A percentile compares a stretch with the other conserved stretches of the same genome.
Conservation (phyloP, 2,888 invertebrate genomes). For the Acrocyrtus sp. region DNA sequence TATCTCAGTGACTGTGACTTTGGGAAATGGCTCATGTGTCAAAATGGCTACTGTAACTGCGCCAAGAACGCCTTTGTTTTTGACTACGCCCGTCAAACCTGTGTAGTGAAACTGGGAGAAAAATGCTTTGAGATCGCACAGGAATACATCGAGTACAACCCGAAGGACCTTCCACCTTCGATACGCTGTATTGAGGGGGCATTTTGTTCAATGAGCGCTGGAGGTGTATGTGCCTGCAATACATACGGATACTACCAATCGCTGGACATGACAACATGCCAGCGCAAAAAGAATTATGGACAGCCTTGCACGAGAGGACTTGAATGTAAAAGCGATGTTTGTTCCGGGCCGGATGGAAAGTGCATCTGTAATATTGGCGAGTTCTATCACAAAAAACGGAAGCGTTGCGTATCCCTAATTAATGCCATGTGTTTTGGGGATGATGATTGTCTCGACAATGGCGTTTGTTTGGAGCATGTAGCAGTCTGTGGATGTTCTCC, state of each 20-base stretch:
- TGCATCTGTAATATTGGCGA: slow-evolving; percentile 55
- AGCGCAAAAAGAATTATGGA: slow-evolving; percentile 49
- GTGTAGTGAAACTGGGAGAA: slow-evolving; percentile 53
- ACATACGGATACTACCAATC: slow-evolving; percentile 51
- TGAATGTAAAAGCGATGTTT: slow-evolving; percentile 53
- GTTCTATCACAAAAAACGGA: slow-evolving; percentile 49
- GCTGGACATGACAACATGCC: slow-evolving; percentile 40
- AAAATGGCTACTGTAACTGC: slow-evolving; percentile 45
- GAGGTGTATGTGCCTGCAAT: slow-evolving; percentile 57
- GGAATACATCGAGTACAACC: slow-evolving; percentile 50
- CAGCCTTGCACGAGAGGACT: slow-evolving; percentile 40
- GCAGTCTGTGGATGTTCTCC: slow-evolving; percentile 47
- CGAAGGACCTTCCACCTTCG: slow-evolving; percentile 49
- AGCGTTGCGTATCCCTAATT: slow-evolving; percentile 46
- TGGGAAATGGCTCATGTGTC: slow-evolving; percentile 47
- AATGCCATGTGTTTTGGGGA: slow-evolving; percentile 52
- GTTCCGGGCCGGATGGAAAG: slow-evolving; percentile 41
- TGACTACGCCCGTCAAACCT: slow-evolving; percentile 46
- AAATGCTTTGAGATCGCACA: slow-evolving; percentile 57
- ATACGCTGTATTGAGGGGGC: slow-evolving; percentile 54
- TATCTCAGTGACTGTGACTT: slow-evolving; percentile 52
- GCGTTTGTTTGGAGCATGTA: slow-evolving; percentile 38
- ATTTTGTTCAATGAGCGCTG: slow-evolving; percentile 56
- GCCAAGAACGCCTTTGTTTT: slow-evolving; percentile 42
- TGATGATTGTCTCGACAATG: slow-evolving; percentile 52